Evolutionary conservation across 2,113 vertebrate species (phyloP).

Genomic region (Orycteropus afer): DNA sequence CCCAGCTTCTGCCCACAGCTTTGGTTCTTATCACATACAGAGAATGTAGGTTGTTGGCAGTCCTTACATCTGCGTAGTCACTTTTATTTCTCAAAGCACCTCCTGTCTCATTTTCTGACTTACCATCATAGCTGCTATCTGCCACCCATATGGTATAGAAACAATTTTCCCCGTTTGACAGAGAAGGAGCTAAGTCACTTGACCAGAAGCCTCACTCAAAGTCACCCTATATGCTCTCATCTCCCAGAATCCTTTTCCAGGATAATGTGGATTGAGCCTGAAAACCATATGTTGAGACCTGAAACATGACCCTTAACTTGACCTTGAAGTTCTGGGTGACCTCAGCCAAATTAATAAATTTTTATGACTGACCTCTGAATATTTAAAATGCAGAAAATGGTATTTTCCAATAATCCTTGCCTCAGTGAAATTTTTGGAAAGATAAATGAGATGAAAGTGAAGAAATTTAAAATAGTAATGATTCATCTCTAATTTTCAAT

Average conservation of each 20-base stretch:
- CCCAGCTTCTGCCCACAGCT: not conserved
- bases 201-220: not conserved
- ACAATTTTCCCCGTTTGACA: not conserved
- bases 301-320: not conserved
- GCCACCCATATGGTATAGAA: not conserved
- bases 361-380: not conserved
- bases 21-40: not conserved
- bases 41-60: no score
- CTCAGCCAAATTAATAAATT: not conserved
- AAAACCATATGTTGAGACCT: not conserved
- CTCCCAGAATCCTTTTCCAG: not conserved
- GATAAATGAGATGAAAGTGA: not conserved
- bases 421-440: not conserved
- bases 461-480: not conserved
- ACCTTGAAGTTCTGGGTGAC: not conserved
- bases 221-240: not conserved
- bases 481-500: slow-evolving; percentile 20
- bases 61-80: not conserved
- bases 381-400: not conserved
- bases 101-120: not conserved
- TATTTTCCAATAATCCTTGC: not conserved
- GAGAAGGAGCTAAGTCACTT: not conserved
- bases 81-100: not conserved
- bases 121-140: not conserved
- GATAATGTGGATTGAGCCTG: rapidly evolving